Conservation (phyloP, 2,797 vertebrate genomes). For the Sphenopsis melanotis region DNA sequence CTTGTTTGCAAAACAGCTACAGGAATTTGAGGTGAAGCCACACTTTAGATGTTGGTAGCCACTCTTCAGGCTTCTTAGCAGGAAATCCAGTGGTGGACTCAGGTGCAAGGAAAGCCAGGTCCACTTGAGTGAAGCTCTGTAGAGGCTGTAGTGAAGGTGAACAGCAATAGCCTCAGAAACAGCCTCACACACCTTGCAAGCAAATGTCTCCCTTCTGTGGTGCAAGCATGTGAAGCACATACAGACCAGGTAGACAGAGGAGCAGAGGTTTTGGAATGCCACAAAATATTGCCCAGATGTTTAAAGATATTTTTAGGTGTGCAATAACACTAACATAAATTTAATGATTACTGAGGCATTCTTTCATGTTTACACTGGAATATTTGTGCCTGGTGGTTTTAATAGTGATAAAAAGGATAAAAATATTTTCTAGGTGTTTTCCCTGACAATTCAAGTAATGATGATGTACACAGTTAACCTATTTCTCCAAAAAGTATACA, state of each 20-base stretch:
- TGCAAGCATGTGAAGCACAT: fast-evolving
- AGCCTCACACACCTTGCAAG: neutral
- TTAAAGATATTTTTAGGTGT: neutral
- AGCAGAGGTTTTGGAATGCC: neutral
- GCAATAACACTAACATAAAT: neutral
- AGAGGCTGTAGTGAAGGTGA: neutral
- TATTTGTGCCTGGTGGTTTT: neutral
- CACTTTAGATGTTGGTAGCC: fast-evolving
- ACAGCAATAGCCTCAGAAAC: neutral
- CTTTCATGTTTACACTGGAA: neutral
- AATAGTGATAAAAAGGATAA: neutral
- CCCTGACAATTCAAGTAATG: neutral
- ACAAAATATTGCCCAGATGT: neutral
- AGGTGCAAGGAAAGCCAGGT: neutral
- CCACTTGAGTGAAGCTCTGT: neutral
- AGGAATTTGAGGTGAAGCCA: neutral
- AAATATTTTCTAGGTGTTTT: neutral
- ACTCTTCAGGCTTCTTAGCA: neutral
- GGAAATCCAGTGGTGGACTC: neutral
- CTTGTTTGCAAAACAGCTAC: neutral
- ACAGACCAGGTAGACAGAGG: neutral
- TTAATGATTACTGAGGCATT: neutral
- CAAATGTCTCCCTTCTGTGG: neutral
- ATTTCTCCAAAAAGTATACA: neutral
- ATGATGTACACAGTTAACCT: neutral